These are phyloP conservation scores for Pseudanteris insignis DNA, from an alignment of 2,888 invertebrate genomes.

Conservation along the genomic window DNA sequence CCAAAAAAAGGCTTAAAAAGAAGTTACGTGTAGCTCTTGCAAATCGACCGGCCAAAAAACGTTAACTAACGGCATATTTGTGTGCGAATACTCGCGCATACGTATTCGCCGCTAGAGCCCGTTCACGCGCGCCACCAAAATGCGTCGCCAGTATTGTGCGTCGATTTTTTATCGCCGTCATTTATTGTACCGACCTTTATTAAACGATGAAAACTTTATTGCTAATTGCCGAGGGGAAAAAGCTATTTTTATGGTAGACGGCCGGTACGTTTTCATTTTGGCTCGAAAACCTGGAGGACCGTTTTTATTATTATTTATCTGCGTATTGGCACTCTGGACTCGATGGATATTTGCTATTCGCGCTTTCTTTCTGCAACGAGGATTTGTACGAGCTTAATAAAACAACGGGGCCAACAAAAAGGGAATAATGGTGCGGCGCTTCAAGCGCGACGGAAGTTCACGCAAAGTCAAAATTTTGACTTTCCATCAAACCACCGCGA, in stretches of 20 bases:
- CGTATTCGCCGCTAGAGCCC: conserved; percentile 12
- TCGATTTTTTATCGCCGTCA: conserved; percentile 60
- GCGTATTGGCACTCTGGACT: conserved; percentile 36
- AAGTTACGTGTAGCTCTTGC: conserved; percentile 33
- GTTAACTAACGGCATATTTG: conserved; percentile 33
- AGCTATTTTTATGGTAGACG: conserved; percentile 57
- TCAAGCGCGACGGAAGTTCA: conserved; percentile 16
- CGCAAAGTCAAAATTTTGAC: conserved; percentile 25
- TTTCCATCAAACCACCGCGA: conserved; percentile 12
- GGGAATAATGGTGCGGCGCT: background rate
- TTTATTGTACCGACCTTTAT: conserved; percentile 61
- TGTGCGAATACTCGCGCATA: conserved; percentile 28
- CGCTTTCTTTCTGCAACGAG: conserved; percentile 32
- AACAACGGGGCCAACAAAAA: conserved; percentile 6
- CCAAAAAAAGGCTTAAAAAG: conserved; percentile 16
- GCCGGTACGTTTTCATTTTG: conserved; percentile 57
- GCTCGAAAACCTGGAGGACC: conserved; percentile 49
- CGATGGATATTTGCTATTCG: conserved; percentile 42
- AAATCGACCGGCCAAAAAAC: conserved; percentile 20
- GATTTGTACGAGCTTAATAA: conserved; percentile 32
- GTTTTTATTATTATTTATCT: conserved; percentile 46
- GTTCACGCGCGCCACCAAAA: conserved; percentile 23
- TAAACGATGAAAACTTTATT: conserved; percentile 63
- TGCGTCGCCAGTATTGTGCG: conserved; percentile 51
- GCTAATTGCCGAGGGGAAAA: conserved; percentile 60